Evolutionary conservation across 2,797 vertebrate genomes (phyloP).

Genomic region (Epinephelus coioides): DNA sequence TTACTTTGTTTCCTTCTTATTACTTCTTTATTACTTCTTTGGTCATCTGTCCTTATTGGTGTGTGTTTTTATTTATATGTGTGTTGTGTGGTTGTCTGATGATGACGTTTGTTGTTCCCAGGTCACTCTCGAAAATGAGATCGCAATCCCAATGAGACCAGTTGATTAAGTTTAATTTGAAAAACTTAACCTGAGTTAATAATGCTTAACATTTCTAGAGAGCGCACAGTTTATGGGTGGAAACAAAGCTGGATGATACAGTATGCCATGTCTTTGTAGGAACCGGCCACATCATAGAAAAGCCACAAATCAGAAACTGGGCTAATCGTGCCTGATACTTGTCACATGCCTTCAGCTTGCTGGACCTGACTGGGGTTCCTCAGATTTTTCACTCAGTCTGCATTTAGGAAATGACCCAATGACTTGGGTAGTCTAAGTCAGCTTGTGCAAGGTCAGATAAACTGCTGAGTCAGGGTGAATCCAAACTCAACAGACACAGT

Average conservation of each 20-base stretch:
- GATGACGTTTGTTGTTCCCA: neutral
- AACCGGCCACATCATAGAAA: neutral
- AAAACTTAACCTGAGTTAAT: neutral
- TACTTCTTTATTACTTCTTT: no score
- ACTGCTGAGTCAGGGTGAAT: conserved; percentile 20
- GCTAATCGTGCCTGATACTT: conserved; percentile 37
- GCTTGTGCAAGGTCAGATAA: neutral
- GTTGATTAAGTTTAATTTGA: neutral
- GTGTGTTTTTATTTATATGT: neutral
- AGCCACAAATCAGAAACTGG: conserved; percentile 14
- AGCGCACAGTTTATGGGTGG: neutral
- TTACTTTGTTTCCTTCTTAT: no score
- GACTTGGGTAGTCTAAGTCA: neutral
- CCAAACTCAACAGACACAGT: conserved; percentile 3
- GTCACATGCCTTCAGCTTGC: conserved; percentile 56
- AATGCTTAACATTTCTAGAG: neutral
- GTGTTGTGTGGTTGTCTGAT: neutral
- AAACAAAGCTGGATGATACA: conserved; percentile 2
- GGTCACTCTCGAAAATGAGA: neutral
- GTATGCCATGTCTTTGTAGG: neutral
- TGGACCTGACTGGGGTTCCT: conserved; percentile 9
- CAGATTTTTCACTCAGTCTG: neutral
- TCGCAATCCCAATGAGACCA: neutral
- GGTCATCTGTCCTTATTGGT: neutral
- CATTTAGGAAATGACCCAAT: conserved; percentile 2